A percentile compares a stretch with the other conserved stretches of the same genome.
Conservation (phyloP, 2,888 invertebrate species). For the Eremobia ochroleuca region DNA sequence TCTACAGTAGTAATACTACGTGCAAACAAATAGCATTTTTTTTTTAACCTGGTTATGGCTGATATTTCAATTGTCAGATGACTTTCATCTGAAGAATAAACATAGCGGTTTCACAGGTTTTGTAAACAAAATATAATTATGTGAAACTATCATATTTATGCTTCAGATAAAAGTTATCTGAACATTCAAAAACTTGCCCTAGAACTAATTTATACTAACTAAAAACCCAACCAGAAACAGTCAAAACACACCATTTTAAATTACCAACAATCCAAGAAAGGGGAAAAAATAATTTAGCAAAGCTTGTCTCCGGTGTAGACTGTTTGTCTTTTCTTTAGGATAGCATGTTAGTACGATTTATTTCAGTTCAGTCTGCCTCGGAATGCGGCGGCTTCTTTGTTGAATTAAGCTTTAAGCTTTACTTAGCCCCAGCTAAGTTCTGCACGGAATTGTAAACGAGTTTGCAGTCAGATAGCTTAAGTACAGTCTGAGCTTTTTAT, state of each 20-base stretch:
- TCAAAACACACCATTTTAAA: neutral
- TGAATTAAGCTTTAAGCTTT: conserved; percentile 64
- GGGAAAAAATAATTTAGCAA: conserved; percentile 19
- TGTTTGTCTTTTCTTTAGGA: conserved; percentile 7
- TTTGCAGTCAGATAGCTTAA: conserved; percentile 50
- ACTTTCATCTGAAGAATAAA: too few relatives aligned
- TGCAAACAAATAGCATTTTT: too few relatives aligned
- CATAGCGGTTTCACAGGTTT: too few relatives aligned
- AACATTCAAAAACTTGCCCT: too few relatives aligned
- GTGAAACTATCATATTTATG: too few relatives aligned
- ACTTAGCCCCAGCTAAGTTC: conserved; percentile 57
- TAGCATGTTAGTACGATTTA: conserved; percentile 48
- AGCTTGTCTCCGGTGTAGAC: conserved; percentile 19
- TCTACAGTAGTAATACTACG: too few relatives aligned
- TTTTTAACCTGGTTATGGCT: too few relatives aligned
- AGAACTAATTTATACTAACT: too few relatives aligned
- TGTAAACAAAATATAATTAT: too few relatives aligned
- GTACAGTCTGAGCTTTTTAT: conserved; percentile 29
- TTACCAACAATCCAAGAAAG: conserved; percentile 3
- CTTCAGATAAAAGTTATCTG: too few relatives aligned
- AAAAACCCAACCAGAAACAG: neutral
- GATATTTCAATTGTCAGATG: too few relatives aligned
- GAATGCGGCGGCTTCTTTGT: conserved; percentile 54
- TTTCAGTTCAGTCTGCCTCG: conserved; percentile 34
- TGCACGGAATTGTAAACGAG: conserved; percentile 53